Evolutionary conservation across 2,113 vertebrate genomes (phyloP), one percentile per base, ranked within the genome.

Genomic region (Leptosomus discolor): DNA sequence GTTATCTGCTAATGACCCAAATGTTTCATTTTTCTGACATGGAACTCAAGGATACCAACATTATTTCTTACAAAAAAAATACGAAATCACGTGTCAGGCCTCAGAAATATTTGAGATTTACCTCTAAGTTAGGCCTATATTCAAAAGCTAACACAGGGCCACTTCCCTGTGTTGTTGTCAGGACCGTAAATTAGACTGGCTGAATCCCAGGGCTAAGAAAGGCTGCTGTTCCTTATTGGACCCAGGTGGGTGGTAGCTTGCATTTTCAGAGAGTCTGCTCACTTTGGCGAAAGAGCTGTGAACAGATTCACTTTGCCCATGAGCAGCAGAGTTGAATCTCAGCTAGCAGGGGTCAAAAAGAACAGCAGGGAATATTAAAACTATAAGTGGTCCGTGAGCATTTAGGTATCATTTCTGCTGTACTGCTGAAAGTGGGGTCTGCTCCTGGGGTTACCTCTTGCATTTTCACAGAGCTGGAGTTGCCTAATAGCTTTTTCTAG

Each of bases 21-120:
- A 61, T 12, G 14, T 88, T 91, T 81, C 30, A 32, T 94, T 80
- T 82, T 85, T 73, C 75, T 79, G 69, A 56, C 23, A 51, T 4
- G 11, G 53, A 89, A 77, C 63, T 41, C 54, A 88, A 88, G 21
- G 53, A 48, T 61, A 81, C 36, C 26, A 77, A 41, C 45, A 37
- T 73, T 71, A 73, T 67, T 88, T 63, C 37, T 53, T 43, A 41
- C 5, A 12, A 30, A 53, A 30, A 53, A 37, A 57, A 3, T 30
- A 36, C 1, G 4, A 85, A 80, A 29, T 22, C 3, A 0, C 1
- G 0, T 37, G n/a, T 77, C 37, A 43, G 48, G 65, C 23, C 54
- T 73, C 48, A 67, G 53, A 92, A 92, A 48, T 85, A 41, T 9
- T 20, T 58, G 65, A 15, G n/a, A n/a, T 86, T 82, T 71, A 18